phyloP scores from a whole-genome alignment of 2,113 vertebrate species.

The Antechinus stuartii region DNA sequence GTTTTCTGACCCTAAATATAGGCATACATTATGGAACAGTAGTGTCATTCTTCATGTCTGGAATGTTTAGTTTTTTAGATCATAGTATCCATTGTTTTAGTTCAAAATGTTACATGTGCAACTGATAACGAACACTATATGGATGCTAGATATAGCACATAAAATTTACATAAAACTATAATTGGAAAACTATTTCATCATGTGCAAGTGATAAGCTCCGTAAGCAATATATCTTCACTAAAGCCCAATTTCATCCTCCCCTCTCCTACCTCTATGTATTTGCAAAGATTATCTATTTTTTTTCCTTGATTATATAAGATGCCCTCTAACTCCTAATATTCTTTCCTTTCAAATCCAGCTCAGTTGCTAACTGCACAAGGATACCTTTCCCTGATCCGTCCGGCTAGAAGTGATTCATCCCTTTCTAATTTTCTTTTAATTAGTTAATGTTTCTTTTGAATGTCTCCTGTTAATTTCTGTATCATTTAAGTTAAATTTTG shows the following conservation, averaged over 20 bases:
- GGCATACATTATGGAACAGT: neutral
- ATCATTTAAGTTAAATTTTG: neutral
- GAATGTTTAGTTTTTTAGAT: neutral
- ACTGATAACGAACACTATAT: neutral
- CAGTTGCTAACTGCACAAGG: neutral
- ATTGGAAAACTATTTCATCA: neutral
- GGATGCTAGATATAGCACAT: neutral
- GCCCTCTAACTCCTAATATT: neutral
- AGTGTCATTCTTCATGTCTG: neutral
- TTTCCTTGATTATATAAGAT: neutral
- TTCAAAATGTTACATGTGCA: neutral
- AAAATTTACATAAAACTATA: neutral
- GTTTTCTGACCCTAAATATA: neutral
- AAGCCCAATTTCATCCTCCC: neutral
- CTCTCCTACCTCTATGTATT: neutral
- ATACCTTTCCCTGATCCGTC: neutral
- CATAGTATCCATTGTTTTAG: neutral
- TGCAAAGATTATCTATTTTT: neutral
- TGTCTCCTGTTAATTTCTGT: neutral
- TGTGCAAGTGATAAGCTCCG: neutral
- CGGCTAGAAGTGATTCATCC: neutral
- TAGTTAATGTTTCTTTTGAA: neutral
- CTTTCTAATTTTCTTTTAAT: neutral
- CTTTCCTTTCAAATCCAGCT: neutral
- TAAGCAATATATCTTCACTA: neutral